These are phyloP conservation scores for Patella vulgata DNA, from an alignment of 1,140 invertebrate genomes.

Conservation along the genomic window DNA sequence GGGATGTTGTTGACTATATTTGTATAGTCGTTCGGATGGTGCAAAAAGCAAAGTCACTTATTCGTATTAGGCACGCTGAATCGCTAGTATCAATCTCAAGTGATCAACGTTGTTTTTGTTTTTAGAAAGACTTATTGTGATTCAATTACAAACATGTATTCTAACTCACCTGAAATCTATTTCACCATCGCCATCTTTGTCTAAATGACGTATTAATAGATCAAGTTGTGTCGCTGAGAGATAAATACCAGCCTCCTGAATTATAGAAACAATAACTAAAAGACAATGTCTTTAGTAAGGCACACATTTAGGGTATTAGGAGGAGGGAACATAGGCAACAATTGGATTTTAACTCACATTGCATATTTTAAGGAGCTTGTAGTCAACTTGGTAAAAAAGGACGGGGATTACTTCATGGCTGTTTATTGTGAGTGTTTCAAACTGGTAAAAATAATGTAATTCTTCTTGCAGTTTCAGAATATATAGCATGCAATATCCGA, in stretches of 20 bases:
- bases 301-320: not conserved
- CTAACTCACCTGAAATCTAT: slow-evolving; percentile 58
- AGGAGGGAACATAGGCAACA: not conserved
- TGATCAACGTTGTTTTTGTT: too few relatives aligned
- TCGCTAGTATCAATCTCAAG: too few relatives aligned
- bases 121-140: too few relatives aligned
- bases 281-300: not conserved
- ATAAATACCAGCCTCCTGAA: slow-evolving; percentile 48
- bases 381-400: slow-evolving; percentile 1
- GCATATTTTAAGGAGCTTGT: not conserved
- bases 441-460: too few relatives aligned
- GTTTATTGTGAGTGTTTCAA: too few relatives aligned
- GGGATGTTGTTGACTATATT: too few relatives aligned
- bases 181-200: slow-evolving; percentile 55
- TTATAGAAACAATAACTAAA: not conserved
- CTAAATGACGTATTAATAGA: slow-evolving; percentile 44
- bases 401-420: slow-evolving; percentile 9
- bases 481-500: slow-evolving; percentile 5
- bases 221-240: slow-evolving; percentile 46
- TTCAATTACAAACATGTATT: too few relatives aligned
- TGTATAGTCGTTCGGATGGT: too few relatives aligned
- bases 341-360: not conserved
- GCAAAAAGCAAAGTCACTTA: too few relatives aligned
- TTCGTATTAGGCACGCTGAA: too few relatives aligned
- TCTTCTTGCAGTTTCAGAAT: not conserved